These are phyloP conservation scores for Pomacea maculata DNA, from an alignment of 1,140 invertebrate genomes.

Conservation along the genomic window DNA sequence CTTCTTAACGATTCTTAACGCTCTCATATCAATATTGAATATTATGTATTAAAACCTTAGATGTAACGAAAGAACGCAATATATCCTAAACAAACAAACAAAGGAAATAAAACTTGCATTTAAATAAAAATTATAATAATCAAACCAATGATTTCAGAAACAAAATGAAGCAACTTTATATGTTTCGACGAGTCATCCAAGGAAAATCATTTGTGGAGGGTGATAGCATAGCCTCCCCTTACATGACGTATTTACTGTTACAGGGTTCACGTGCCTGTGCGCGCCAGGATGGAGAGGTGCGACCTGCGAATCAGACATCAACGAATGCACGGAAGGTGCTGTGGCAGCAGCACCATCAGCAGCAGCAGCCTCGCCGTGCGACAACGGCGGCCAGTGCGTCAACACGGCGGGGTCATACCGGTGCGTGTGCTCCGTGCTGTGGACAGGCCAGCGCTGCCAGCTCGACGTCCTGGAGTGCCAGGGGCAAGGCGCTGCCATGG, in stretches of 20 bases:
- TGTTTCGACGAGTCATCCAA: no score
- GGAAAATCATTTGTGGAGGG: no score
- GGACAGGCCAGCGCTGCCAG: conserved; percentile 75
- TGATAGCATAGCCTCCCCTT: no score
- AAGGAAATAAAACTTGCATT: no score
- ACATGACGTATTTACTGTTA: background rate
- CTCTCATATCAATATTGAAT: no score
- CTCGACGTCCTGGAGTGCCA: conserved; percentile 43
- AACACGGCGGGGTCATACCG: conserved; percentile 77
- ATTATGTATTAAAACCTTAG: no score
- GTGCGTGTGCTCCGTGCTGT: conserved; percentile 89
- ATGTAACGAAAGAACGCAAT: no score
- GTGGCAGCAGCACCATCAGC: conserved; percentile 39
- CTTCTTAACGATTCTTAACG: no score
- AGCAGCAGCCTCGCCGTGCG: conserved; percentile 74
- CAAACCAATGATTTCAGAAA: no score
- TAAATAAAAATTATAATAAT: no score
- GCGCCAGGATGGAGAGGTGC: conserved; percentile 39
- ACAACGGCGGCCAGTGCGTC: conserved; percentile 75
- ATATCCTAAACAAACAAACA: no score
- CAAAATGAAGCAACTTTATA: no score
- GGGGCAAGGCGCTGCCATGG: conserved; percentile 3
- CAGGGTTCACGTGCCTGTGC: conserved; percentile 48
- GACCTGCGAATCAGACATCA: conserved; percentile 86
- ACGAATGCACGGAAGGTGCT: conserved; percentile 79